Evolutionary conservation across 2,888 invertebrate genomes (phyloP).

Genomic region (Nebria brevicollis): DNA sequence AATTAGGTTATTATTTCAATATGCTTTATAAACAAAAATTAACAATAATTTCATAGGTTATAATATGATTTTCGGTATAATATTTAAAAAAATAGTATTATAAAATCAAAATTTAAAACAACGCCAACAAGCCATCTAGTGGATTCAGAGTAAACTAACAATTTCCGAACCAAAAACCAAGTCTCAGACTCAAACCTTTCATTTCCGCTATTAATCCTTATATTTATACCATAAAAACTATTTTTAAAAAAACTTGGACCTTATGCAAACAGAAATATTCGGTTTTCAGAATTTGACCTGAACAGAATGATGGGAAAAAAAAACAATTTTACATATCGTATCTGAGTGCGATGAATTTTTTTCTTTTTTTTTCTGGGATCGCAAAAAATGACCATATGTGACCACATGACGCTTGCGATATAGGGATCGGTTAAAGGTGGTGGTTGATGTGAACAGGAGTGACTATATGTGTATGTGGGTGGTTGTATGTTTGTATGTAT

Average conservation of each 20-base stretch:
- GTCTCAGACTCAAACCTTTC: slow-evolving; percentile 22
- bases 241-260: slow-evolving; percentile 4
- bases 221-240: not conserved
- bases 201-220: not conserved
- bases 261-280: slow-evolving; percentile 23
- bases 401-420: slow-evolving; percentile 39
- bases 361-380: slow-evolving; percentile 24
- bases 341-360: slow-evolving; percentile 26
- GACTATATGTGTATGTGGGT: slow-evolving; percentile 4
- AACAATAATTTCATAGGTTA: too few relatives aligned
- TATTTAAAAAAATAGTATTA: too few relatives aligned
- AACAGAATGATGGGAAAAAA: slow-evolving; percentile 20
- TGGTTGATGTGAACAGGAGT: slow-evolving; percentile 4
- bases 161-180: slow-evolving; percentile 23
- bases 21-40: too few relatives aligned
- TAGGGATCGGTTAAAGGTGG: slow-evolving; percentile 4
- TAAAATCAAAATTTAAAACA: not conserved
- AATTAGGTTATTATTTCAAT: too few relatives aligned
- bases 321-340: slow-evolving; percentile 44
- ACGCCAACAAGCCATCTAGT: slow-evolving; percentile 21
- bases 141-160: slow-evolving; percentile 7
- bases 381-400: slow-evolving; percentile 47
- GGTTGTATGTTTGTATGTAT: not conserved
- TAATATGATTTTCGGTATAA: too few relatives aligned
- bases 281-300: not conserved